phyloP scores from a whole-genome alignment of 2,888 invertebrate species.

The Amblyjoppa proteus region DNA sequence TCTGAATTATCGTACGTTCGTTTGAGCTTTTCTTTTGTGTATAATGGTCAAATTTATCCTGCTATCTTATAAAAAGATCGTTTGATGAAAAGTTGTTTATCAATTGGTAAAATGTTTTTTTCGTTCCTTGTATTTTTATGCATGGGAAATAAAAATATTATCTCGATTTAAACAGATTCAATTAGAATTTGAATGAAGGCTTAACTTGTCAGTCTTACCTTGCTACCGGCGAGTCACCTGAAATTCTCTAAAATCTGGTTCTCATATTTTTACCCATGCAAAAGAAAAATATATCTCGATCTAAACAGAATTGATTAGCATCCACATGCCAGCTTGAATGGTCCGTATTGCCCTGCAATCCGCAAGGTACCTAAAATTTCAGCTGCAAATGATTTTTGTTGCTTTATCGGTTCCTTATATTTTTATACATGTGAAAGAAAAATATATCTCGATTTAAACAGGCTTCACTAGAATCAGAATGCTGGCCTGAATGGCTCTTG shows the following conservation, averaged over 20 bases:
- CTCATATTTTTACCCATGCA: not conserved
- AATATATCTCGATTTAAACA: not conserved
- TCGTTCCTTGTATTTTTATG: not conserved
- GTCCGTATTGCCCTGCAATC: not conserved
- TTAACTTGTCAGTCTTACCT: not conserved
- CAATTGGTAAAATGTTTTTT: too few relatives aligned
- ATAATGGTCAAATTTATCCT: not conserved
- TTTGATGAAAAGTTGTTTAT: too few relatives aligned
- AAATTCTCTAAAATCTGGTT: not conserved
- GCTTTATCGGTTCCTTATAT: not conserved
- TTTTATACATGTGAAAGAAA: not conserved
- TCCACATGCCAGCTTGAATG: too few relatives aligned
- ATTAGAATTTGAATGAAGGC: too few relatives aligned
- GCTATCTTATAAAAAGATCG: too few relatives aligned
- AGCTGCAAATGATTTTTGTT: constrained; percentile 42
- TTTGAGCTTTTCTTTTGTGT: not conserved
- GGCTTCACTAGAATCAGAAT: too few relatives aligned
- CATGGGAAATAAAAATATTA: too few relatives aligned
- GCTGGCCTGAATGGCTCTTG: too few relatives aligned
- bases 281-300: too few relatives aligned
- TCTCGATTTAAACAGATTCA: too few relatives aligned
- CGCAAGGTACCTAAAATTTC: not conserved
- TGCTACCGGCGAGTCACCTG: not conserved
- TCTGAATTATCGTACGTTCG: not conserved
- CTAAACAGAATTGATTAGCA: too few relatives aligned